Base-by-base conservation (phyloP, 2,797 vertebrate species). In the Merluccius polli region DNA sequence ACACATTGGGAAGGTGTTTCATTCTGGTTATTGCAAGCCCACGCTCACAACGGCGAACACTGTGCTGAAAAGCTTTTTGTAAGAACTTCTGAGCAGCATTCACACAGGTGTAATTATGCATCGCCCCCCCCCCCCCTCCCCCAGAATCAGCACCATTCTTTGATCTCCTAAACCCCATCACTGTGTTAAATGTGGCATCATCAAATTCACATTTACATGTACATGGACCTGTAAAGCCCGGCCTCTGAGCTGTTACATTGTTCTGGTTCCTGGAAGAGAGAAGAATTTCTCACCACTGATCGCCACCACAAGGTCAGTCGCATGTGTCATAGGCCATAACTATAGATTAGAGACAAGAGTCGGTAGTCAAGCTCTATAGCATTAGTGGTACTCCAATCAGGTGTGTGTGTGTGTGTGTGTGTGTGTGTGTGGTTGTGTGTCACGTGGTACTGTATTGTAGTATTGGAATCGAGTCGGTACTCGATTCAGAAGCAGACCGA, bases 381-480 rank as follows among this genome's bases (percentile, higher is more conserved):
- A 41, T 41, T 41, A 41, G 38, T 41, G 11, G 52, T 24, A 63
- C 38, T 63, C 4, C 5, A 21, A 24, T 18, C 29, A 12, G 27
- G 27, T 68, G n/a, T 84, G 75, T 78, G 30, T 24, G 69, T 59
- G 74, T n/a, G 31, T 69, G 32, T 74, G 74, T 76, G 24, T 41
- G 24, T 68, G 18, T 74, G 18, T 79, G 59, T 70, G 2, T 4
- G 13, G 4, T 16, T 72, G 44, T 70, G 44, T 70, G 36, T 71
- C 33, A 68, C 59, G 27, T 65, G 10, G 59, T 27, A 65, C 27
- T 8, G 59, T 24, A 65, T 65, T 8, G 59, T 24, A 27, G 59
- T n/a, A n/a, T 35, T 67, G 21, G 44, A 16, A 44, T 70, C 89
- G 88, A 90, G 78, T 92, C 90, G 92, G 30, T 24, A 63, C n/a